Percentiles rank a stretch among this genome's conserved stretches.
These are phyloP conservation scores for Sthenelais limicola DNA, from an alignment of 2,888 invertebrate species.

Conservation along the genomic window DNA sequence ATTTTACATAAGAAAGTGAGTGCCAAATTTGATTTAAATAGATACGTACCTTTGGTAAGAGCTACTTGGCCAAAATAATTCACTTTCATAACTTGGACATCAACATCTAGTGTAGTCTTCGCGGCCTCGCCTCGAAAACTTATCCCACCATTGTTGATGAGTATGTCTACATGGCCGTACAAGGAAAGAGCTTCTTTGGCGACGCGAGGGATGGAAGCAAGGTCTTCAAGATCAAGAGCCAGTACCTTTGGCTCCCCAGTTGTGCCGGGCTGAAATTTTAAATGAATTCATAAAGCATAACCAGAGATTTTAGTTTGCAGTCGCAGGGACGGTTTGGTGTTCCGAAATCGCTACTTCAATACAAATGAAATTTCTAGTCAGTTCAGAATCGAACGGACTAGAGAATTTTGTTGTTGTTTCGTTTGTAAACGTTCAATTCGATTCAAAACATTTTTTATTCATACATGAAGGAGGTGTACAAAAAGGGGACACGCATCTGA, in stretches of 20 bases:
- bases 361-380: too few species aligned
- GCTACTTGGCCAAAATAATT: constrained; percentile 96
- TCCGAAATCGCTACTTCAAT: too few species aligned
- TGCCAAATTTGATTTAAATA: not conserved
- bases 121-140: constrained; percentile 81
- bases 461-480: too few species aligned
- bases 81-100: constrained; percentile 89
- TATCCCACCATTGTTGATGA: constrained; percentile 94
- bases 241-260: constrained; percentile 55
- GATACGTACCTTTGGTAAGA: constrained; percentile 85
- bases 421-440: too few species aligned
- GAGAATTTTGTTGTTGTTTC: too few species aligned
- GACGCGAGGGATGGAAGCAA: constrained; percentile 78
- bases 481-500: too few species aligned
- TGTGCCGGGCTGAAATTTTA: constrained; percentile 7
- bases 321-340: too few species aligned
- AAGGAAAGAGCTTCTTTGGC: constrained; percentile 76
- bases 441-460: too few species aligned
- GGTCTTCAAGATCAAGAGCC: constrained; percentile 82
- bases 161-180: constrained; percentile 80
- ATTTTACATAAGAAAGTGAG: too few species aligned
- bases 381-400: too few species aligned
- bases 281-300: too few species aligned
- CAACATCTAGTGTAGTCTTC: constrained; percentile 85
- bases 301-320: too few species aligned